Conservation (phyloP, 2,113 vertebrate genomes). For the Stictonetta naevosa region DNA sequence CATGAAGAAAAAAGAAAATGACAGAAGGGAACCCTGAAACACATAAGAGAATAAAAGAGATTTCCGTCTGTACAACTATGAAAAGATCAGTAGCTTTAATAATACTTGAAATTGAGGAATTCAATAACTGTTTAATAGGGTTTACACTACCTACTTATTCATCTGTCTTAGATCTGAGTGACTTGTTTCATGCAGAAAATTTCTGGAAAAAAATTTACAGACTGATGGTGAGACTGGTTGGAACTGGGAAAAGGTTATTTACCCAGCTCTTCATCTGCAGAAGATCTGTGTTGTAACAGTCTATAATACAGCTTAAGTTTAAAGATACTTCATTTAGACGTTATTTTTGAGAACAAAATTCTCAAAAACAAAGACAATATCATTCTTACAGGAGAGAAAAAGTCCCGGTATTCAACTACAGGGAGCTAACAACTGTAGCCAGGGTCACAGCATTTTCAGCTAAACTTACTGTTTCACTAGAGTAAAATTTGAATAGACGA, state of each 20-base stretch:
- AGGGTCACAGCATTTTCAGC: not conserved
- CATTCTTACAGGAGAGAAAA: not conserved
- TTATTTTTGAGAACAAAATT: not conserved
- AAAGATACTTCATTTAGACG: not conserved
- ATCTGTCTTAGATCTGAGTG: not conserved
- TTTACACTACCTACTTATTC: not conserved
- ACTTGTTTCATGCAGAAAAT: not conserved
- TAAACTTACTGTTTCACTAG: not conserved
- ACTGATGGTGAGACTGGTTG: not conserved
- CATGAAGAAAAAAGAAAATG: not conserved
- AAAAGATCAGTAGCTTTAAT: not conserved
- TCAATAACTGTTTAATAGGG: not conserved
- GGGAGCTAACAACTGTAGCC: not conserved
- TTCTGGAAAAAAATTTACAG: not conserved
- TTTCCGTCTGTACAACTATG: not conserved
- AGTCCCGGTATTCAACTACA: accelerated
- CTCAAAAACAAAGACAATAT: not conserved
- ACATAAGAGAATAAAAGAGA: not conserved
- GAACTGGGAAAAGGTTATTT: not conserved
- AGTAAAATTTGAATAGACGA: not conserved
- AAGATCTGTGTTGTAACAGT: not conserved
- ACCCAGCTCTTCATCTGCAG: not conserved
- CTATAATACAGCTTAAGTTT: not conserved
- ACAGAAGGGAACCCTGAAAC: not conserved
- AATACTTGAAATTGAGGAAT: not conserved